Base-by-base conservation (phyloP, 2,888 invertebrate genomes). In the Meganola albula region DNA sequence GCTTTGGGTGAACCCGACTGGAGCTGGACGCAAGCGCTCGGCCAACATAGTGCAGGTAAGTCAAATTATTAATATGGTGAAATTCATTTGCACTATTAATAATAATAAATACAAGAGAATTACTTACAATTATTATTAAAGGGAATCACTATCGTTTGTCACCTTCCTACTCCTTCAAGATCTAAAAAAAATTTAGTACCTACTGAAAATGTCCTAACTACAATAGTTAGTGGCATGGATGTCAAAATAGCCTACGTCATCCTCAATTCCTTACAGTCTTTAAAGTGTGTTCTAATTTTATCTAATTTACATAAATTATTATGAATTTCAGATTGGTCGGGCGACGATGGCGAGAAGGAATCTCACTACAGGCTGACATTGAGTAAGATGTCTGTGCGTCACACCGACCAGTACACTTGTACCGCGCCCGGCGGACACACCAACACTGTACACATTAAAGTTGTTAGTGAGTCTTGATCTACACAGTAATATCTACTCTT, bases 401-500 rank as follows among this genome's bases (percentile, higher is more conserved):
- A 95, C 78, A 92, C 93, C 18, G 95, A 94, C 32, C 90, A 91
- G 41, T 95, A 92, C 72, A 95, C 95, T 0, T 96, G 95, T 73
- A 91, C 94, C 3, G 91, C 95, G 0, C 93, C 94, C 3, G 87
- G 90, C 33, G 94, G 94, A 20, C 89, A 92, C 49, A 93, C 93
- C 30, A 93, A 94, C 75, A 92, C 92, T 31, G 87, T 93, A 51
- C 76, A 86, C 40, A 86, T 94, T 53, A 89, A 88, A 72, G 93
- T 96, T 73, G 90, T 92, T 86, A 94, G 93, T 93, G 87, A 88
- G 89, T 12, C 7, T 20, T 20, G 20, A 7, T 11, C 31, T 35
- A 33, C 13, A 10, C 11, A 22, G n/a, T 12, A 2, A 22, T 2
- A 5, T 6, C 6, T 16, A 6, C 16, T 6, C 4, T 16, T 5